Percentiles rank a stretch among this genome's conserved stretches.
These are phyloP conservation scores for Listrodromus nycthemerus DNA, from an alignment of 2,888 invertebrate genomes.

Conservation along the genomic window DNA sequence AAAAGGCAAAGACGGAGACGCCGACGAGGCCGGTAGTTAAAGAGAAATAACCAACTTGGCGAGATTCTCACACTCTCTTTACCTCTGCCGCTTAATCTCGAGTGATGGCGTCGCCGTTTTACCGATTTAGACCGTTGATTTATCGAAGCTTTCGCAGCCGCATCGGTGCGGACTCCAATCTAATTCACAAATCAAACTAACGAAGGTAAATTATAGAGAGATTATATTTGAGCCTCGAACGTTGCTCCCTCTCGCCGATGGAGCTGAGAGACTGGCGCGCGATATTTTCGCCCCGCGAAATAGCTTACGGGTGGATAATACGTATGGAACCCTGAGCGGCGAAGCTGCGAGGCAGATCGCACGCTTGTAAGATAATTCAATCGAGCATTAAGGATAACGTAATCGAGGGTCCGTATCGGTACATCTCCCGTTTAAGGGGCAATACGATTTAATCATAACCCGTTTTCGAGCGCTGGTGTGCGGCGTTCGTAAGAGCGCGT, in stretches of 20 bases:
- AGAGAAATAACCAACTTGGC: conserved; percentile 52
- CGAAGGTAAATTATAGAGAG: conserved; percentile 33
- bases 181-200: conserved; percentile 45
- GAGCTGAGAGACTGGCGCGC: conserved; percentile 28
- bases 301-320: conserved; percentile 29
- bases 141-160: conserved; percentile 20
- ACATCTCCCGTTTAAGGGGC: conserved; percentile 71
- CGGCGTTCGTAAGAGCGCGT: not conserved
- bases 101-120: conserved; percentile 39
- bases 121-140: conserved; percentile 36
- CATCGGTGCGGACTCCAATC: conserved; percentile 2
- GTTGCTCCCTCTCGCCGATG: not conserved
- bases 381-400: conserved; percentile 69
- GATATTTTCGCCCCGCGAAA: conserved; percentile 52
- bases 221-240: conserved; percentile 33
- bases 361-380: conserved; percentile 66
- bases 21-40: conserved; percentile 44
- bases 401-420: conserved; percentile 68
- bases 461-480: conserved; percentile 72
- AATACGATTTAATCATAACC: conserved; percentile 76
- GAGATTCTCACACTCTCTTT: conserved; percentile 31
- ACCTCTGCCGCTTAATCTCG: conserved; percentile 42
- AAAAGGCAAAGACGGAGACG: conserved; percentile 28
- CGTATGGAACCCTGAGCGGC: conserved; percentile 47
- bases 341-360: conserved; percentile 39